A percentile compares a stretch with the other conserved stretches of the same genome.
phyloP scores from a whole-genome alignment of 1,140 invertebrate species.

The Brachionus manjavacas region DNA sequence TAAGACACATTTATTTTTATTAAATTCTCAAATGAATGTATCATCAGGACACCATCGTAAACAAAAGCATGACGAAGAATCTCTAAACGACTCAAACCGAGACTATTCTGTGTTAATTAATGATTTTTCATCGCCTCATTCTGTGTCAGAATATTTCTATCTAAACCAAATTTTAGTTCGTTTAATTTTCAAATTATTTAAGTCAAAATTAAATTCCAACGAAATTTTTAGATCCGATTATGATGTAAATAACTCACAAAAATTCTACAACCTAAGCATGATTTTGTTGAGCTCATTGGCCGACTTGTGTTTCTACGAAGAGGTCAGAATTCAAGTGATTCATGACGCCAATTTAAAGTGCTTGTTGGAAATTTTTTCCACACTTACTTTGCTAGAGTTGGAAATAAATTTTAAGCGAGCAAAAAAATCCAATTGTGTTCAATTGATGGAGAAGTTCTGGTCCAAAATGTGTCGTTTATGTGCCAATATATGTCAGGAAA shows the following conservation, averaged over 20 bases:
- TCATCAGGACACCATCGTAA: background rate
- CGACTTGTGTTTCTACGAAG: conserved; percentile 41
- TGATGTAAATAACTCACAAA: background rate
- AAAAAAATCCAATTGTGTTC: background rate
- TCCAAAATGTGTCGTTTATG: conserved; percentile 36
- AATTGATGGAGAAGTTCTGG: conserved; percentile 39
- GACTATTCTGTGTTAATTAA: background rate
- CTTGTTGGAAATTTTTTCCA: background rate
- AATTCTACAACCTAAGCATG: background rate
- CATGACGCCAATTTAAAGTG: conserved; percentile 37
- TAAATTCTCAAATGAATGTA: background rate
- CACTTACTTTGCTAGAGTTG: background rate
- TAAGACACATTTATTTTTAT: conserved; percentile 10
- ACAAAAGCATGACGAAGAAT: background rate
- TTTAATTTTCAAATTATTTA: conserved; percentile 25
- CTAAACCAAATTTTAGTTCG: conserved; percentile 9
- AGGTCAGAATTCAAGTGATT: conserved; percentile 30
- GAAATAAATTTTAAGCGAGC: conserved; percentile 1
- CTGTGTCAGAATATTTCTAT: background rate
- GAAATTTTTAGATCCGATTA: background rate
- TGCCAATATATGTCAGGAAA: conserved; percentile 37
- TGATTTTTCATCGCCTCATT: background rate
- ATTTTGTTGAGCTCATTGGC: conserved; percentile 30
- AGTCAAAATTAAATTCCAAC: background rate
- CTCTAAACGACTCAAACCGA: background rate